Base-by-base conservation (phyloP, 2,888 invertebrate species). In the Cheilosia vulpina region DNA sequence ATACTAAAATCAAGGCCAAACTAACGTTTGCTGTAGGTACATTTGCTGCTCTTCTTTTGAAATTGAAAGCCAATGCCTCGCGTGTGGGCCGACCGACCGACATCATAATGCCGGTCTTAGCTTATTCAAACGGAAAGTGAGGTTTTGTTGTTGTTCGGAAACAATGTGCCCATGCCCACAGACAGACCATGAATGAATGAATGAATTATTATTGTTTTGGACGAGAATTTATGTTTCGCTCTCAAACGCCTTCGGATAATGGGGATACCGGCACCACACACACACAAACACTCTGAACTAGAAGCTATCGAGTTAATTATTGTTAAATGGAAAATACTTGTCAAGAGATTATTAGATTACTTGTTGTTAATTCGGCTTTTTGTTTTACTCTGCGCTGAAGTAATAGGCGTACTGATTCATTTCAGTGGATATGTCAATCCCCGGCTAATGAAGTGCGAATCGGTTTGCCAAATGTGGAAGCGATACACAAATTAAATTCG, bases 121-220 rank as follows among this genome's bases (percentile, higher is more conserved):
- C 47, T 62, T 31, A 73, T 52, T 83, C 83, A 78, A 73, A 57
- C 78, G 62, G 73, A 73, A 66, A 77, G 66, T 68, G 47, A 63
- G 68, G 66, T 52, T 53, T 45, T 19, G 65, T 58, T 66, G 17
- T 60, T 63, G 19, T 19, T 43, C 31, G 24, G 53, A 55, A 50
- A 58, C 58, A 75, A 66, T 57, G 65, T 52, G 38, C 66, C 62
- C 68, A 57, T 57, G 65, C 58, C 24, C 62, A 57, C 68, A 50
- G 55, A 15, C 68, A 71, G 66, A 65, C 72, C 72, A 68, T 78
- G 78, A 72, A 73, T 83, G 78, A 69, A 73, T 83, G 73, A 78
- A 78, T 62, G 77, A 83, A 71, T 57, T 73, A 68, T 77, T 66
- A 65, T 78, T 83, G 68, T 73, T 73, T 62, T 52, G 53, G 60